These are phyloP conservation scores for Lepidostoma basale DNA, from an alignment of 1,140 invertebrate species.

Conservation along the genomic window DNA sequence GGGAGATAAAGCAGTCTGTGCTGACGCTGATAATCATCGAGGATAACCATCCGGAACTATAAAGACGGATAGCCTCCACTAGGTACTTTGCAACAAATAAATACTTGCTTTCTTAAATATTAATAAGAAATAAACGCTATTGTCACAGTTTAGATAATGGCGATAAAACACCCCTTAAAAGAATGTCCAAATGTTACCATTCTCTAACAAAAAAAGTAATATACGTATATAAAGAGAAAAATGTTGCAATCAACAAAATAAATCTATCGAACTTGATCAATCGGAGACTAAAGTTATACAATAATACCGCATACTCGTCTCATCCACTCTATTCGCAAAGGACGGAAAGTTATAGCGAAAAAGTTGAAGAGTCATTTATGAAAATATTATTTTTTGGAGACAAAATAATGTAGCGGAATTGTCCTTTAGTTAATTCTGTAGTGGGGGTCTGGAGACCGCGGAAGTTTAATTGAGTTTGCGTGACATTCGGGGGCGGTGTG, in stretches of 20 bases:
- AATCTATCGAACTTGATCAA: slow-evolving; percentile 22
- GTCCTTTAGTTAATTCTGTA: slow-evolving; percentile 20
- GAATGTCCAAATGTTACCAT: no score
- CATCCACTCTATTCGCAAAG: slow-evolving; percentile 1
- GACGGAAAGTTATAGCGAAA: slow-evolving; percentile 27
- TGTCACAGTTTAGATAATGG: no score
- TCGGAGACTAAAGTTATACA: slow-evolving; percentile 11
- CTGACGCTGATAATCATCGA: no score
- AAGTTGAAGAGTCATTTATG: slow-evolving; percentile 30
- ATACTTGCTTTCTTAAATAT: no score
- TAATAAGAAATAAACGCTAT: no score
- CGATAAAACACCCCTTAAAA: no score
- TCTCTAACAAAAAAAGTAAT: no score
- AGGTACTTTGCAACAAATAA: no score
- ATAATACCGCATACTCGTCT: neutral
- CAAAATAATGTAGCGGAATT: slow-evolving; percentile 20
- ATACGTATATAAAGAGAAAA: neutral
- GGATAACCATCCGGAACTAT: no score
- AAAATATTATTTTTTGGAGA: slow-evolving; percentile 24
- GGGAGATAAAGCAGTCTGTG: no score
- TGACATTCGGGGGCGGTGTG: slow-evolving; percentile 27
- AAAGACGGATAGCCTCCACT: no score
- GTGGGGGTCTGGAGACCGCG: slow-evolving; percentile 24
- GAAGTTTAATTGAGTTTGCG: slow-evolving; percentile 46
- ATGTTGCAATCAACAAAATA: slow-evolving; percentile 7